phyloP scores from a whole-genome alignment of 1,140 invertebrate genomes.

The Papilio polytes region DNA sequence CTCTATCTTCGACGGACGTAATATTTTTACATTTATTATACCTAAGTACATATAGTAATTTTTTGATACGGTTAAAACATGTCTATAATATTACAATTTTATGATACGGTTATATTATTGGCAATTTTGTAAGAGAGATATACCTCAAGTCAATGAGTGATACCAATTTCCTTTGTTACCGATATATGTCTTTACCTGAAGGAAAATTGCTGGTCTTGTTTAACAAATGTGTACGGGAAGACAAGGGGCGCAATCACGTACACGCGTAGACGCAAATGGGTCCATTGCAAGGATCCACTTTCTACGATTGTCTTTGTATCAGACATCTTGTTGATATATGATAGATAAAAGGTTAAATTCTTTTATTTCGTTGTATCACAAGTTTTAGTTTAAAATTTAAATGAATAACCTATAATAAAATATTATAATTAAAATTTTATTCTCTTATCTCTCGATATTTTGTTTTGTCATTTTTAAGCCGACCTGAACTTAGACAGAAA shows the following conservation, averaged over 20 bases:
- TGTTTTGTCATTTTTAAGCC: not conserved
- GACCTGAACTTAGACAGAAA: not conserved
- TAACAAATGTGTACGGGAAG: constrained; percentile 12
- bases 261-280: not conserved
- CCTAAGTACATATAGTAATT: not conserved
- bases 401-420: not conserved
- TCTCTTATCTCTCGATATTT: too few species aligned
- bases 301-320: constrained; percentile 15
- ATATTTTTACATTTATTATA: not conserved
- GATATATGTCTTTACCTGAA: constrained; percentile 13
- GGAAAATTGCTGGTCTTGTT: constrained; percentile 16
- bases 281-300: constrained; percentile 17
- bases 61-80: not conserved
- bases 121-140: too few species aligned
- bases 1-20: not conserved
- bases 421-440: too few species aligned
- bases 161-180: constrained; percentile 20
- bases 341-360: not conserved
- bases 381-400: not conserved
- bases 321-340: not conserved
- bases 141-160: not conserved
- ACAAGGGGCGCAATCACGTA: constrained; percentile 13
- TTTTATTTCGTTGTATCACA: not conserved
- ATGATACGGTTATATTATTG: too few species aligned
- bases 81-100: too few species aligned